Percentiles rank a stretch among this genome's conserved stretches.
phyloP scores from a whole-genome alignment of 2,888 invertebrate species.

The Strigamia transsilvanica region DNA sequence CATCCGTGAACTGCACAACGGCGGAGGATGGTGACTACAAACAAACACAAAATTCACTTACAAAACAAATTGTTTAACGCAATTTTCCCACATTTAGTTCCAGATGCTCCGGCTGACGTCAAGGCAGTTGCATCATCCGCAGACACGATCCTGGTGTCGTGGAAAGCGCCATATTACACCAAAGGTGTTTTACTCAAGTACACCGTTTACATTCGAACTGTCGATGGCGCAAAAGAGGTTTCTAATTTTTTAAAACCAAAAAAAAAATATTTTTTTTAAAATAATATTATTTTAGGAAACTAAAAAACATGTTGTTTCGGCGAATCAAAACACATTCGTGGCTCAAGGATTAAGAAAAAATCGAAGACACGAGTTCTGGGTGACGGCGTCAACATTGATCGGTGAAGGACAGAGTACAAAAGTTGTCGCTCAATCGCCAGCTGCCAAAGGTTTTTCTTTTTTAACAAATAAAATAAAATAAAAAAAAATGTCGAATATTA shows the following conservation, averaged over 20 bases:
- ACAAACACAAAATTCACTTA: neutral
- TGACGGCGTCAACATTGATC: conserved; percentile 91
- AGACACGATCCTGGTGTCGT: conserved; percentile 89
- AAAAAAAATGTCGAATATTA: too few species aligned
- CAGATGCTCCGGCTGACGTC: conserved; percentile 90
- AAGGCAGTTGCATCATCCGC: conserved; percentile 92
- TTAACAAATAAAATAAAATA: too few species aligned
- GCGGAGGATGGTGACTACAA: conserved; percentile 77
- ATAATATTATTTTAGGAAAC: conserved; percentile 53
- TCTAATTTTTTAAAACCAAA: neutral
- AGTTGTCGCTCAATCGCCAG: conserved; percentile 72
- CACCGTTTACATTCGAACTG: conserved; percentile 78
- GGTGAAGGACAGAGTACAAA: conserved; percentile 93
- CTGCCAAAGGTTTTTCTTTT: conserved; percentile 22
- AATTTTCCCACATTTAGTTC: conserved; percentile 70
- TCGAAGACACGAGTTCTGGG: conserved; percentile 91
- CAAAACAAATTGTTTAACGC: conserved; percentile 50
- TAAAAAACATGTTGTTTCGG: conserved; percentile 56
- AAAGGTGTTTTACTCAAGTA: conserved; percentile 94
- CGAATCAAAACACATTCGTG: conserved; percentile 69
- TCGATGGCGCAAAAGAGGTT: conserved; percentile 61
- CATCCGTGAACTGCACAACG: conserved; percentile 80
- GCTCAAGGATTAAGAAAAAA: conserved; percentile 84
- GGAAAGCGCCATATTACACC: conserved; percentile 90
- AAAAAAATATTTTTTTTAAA: conserved; percentile 10